A percentile compares a stretch with the other conserved stretches of the same genome.
Conservation (phyloP, 2,797 vertebrate genomes). For the Peromyscus melanophrys region DNA sequence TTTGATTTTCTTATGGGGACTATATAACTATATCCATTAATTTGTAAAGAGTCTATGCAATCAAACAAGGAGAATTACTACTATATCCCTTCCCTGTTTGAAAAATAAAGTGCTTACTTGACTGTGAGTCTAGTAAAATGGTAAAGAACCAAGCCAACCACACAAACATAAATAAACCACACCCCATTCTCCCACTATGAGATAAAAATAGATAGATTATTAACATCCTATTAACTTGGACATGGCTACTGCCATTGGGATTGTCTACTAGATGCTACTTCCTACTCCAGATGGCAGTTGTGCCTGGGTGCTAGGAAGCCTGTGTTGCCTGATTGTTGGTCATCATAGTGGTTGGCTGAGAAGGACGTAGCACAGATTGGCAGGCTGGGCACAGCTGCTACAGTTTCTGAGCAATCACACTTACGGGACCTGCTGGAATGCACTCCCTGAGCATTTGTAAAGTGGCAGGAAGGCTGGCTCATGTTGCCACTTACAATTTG, state of each 20-base stretch:
- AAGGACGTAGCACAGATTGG: neutral
- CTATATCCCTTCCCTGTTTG: neutral
- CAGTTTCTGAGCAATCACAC: neutral
- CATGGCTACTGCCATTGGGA: neutral
- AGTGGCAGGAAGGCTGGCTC: neutral
- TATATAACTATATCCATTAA: neutral
- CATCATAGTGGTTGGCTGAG: neutral
- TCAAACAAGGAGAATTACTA: constrained; percentile 28
- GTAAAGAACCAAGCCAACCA: neutral
- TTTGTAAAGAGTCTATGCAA: neutral
- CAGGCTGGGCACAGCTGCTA: neutral
- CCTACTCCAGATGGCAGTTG: neutral
- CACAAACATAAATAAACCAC: neutral
- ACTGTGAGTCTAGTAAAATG: constrained; percentile 14
- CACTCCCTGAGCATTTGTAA: neutral
- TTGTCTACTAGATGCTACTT: neutral
- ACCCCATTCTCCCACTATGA: neutral
- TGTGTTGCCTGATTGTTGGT: neutral
- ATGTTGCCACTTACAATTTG: neutral
- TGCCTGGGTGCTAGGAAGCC: neutral
- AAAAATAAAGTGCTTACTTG: neutral
- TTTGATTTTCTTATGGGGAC: neutral
- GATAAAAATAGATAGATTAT: neutral
- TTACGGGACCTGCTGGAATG: neutral
- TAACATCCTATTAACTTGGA: neutral